Evolutionary conservation across 2,888 invertebrate species (phyloP), one percentile per base, ranked within the genome.

Genomic region (Tipula lateralis): DNA sequence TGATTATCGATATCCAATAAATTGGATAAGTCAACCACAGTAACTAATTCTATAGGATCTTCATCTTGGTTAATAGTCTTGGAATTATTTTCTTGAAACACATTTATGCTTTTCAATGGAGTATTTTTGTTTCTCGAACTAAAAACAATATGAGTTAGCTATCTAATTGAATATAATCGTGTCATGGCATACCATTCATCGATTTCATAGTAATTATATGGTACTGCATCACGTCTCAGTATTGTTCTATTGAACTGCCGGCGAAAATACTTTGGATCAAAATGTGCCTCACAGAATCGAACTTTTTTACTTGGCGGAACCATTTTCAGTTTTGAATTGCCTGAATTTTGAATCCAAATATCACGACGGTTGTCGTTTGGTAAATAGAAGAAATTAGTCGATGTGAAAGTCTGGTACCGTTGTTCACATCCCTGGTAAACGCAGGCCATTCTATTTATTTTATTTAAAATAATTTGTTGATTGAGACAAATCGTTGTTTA

Each of bases 301-400:
- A 86, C 85, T 1, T 85, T 83, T 3, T 86, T 82, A 0, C 85
- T 86, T 1, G 81, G 36, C 7, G 84, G 84, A 1, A 87, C 85
- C 3, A 85, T 85, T 32, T 85, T 24, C 16, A 88, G 36, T 7
- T 84, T 29, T 29, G 86, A 86, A 84, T 88, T 88, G 13, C 88
- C 88, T n/a, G 88, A 88, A 84, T 88, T 87, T 29, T 85, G 85
- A 29, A 88, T 88, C 88, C 88, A 88, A 29, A 85, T 85, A 1
- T 85, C 34, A 6, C 88, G 87, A 0, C 88, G 85, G 1, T 85
- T 44, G 84, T 88, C 88, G 9, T 34, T 86, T 4, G 88, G 88
- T 3, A 88, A 34, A 0, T 84, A 83, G 82, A 87, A 88, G 83
- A 88, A 88, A 3, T 87, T 86, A 2, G 84, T 86, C 13, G 84